phyloP scores from a whole-genome alignment of 37 sponge, comb jelly and placozoan genomes.

The Lycopodina hypogea region DNA sequence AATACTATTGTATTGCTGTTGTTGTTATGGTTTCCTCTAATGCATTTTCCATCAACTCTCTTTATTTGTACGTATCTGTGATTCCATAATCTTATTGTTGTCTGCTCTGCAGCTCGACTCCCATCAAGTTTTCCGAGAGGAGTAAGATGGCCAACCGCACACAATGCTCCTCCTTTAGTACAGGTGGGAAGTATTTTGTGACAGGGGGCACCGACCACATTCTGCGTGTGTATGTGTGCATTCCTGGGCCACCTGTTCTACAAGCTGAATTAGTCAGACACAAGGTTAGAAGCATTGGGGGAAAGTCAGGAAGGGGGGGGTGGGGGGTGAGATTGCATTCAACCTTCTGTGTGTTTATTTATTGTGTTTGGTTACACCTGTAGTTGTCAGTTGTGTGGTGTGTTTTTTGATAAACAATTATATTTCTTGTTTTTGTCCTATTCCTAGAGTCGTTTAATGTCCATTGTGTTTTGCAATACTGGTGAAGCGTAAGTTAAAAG shows the following conservation, averaged over 20 bases:
- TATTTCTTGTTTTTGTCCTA: neutral
- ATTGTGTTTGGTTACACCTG: no score
- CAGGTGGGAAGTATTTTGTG: slow-evolving; percentile 78
- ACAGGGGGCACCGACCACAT: slow-evolving; percentile 76
- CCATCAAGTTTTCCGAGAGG: slow-evolving; percentile 78
- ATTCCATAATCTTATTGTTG: no score
- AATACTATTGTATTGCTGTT: no score
- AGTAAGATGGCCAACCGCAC: slow-evolving; percentile 67
- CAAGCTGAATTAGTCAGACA: slow-evolving; percentile 61
- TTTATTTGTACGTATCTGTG: no score
- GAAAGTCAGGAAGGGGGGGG: no score
- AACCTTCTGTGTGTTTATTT: neutral
- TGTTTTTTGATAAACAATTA: no score
- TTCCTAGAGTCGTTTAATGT: slow-evolving; percentile 56
- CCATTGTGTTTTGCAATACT: slow-evolving; percentile 49
- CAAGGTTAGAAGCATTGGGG: slow-evolving; percentile 70
- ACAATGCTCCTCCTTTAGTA: slow-evolving; percentile 75
- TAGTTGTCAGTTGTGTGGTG: no score
- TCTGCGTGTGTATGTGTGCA: slow-evolving; percentile 61
- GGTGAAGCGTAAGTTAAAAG: slow-evolving; percentile 20
- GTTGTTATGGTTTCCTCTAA: no score
- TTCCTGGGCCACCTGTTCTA: slow-evolving; percentile 44
- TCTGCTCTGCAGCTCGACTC: slow-evolving; percentile 13
- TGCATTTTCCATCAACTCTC: no score
- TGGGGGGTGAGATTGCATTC: no score